Conservation (phyloP, 2,888 invertebrate species). For the Exephanes ischioxanthus region DNA sequence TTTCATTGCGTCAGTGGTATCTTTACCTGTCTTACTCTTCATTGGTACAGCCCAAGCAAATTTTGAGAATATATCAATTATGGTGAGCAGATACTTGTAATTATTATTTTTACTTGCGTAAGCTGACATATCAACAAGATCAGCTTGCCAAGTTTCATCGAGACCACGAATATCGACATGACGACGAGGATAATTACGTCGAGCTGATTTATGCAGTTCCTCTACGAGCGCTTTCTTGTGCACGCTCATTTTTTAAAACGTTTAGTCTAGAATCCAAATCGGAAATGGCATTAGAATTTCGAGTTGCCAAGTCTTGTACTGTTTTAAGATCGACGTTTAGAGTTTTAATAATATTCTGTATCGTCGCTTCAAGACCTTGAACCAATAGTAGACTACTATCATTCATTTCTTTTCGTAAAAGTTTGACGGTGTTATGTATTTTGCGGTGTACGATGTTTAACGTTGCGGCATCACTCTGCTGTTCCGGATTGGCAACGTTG, state of each 20-base stretch:
- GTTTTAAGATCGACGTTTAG: no score
- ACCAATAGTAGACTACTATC: conserved; percentile 23
- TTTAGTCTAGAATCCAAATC: no score
- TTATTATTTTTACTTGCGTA: conserved; percentile 77
- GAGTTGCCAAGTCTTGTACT: no score
- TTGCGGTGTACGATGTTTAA: conserved; percentile 21
- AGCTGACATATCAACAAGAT: conserved; percentile 79
- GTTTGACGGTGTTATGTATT: not conserved
- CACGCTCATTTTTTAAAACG: no score
- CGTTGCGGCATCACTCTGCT: conserved; percentile 1
- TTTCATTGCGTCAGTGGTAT: conserved; percentile 1
- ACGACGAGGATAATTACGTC: conserved; percentile 39
- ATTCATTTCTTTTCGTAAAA: conserved; percentile 7
- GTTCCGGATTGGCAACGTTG: conserved; percentile 40
- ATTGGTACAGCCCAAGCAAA: no score
- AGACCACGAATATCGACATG: conserved; percentile 71
- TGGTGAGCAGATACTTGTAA: conserved; percentile 77
- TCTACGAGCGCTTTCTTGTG: not conserved
- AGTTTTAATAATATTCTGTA: not conserved
- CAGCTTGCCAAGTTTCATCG: conserved; percentile 83
- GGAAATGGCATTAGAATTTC: no score
- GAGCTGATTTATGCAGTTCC: conserved; percentile 51
- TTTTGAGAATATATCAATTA: conserved; percentile 77
- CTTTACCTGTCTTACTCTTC: no score
- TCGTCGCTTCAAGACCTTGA: not conserved